Evolutionary conservation across 2,797 vertebrate genomes (phyloP).

Genomic region (Sardinella longiceps): DNA sequence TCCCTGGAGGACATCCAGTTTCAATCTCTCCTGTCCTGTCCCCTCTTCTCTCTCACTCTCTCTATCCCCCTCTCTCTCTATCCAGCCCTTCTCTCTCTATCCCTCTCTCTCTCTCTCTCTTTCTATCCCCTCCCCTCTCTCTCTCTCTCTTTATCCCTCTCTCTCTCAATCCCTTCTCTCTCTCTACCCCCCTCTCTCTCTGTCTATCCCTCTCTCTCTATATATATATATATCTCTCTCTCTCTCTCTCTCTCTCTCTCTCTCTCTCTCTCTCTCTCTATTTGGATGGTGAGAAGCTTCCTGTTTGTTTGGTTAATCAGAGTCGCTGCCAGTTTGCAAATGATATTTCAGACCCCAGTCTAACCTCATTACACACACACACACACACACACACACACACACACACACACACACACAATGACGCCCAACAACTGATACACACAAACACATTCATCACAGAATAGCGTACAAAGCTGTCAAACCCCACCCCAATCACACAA

Average conservation of each 20-base stretch:
- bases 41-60: too few species aligned
- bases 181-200: too few species aligned
- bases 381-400: neutral
- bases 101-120: too few species aligned
- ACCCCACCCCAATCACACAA: neutral
- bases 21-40: too few species aligned
- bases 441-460: neutral
- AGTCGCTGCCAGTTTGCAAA: neutral
- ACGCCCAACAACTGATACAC: neutral
- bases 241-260: neutral
- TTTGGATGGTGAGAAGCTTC: neutral
- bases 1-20: too few species aligned
- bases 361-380: neutral
- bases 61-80: too few species aligned
- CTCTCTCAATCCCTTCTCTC: too few species aligned
- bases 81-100: too few species aligned
- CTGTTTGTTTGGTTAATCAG: conserved; percentile 20
- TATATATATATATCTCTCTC: too few species aligned
- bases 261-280: neutral
- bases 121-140: too few species aligned
- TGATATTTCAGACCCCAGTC: neutral
- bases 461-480: neutral
- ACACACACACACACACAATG: neutral
- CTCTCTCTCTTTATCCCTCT: too few species aligned
- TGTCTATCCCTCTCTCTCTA: neutral